A percentile compares a stretch with the other conserved stretches of the same genome.
Conservation (phyloP, 1,140 invertebrate species). For the Micrasema longulum region DNA sequence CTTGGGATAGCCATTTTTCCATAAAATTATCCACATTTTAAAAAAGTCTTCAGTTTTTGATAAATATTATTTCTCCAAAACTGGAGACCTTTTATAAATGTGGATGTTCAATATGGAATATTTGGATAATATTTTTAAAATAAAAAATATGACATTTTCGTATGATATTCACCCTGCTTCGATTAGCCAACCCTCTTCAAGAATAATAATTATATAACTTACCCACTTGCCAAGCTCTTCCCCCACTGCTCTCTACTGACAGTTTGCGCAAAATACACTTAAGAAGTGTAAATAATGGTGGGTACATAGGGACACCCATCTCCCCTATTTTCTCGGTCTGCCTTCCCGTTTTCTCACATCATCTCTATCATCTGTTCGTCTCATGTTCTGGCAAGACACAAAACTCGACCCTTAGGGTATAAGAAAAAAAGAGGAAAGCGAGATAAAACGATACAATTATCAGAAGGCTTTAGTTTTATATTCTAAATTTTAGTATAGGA, state of each 20-base stretch:
- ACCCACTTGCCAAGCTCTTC: constrained; percentile 33
- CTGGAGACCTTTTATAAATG: too few species aligned
- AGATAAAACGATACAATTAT: constrained; percentile 3
- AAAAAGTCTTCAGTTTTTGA: too few species aligned
- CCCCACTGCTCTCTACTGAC: neutral
- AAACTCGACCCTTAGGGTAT: constrained; percentile 2
- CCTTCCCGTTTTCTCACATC: neutral
- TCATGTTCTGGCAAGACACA: neutral
- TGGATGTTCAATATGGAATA: too few species aligned
- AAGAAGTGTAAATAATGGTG: constrained; percentile 54
- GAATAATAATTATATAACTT: constrained; percentile 42
- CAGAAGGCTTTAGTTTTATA: too few species aligned
- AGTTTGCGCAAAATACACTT: constrained; percentile 53
- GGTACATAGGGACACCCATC: constrained; percentile 36
- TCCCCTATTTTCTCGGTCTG: constrained; percentile 17
- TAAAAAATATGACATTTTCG: too few species aligned
- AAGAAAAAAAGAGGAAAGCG: constrained; percentile 1
- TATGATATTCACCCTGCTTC: constrained; percentile 18
- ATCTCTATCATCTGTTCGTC: neutral
- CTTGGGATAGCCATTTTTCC: too few species aligned
- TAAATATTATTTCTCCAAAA: too few species aligned
- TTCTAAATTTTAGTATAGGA: too few species aligned
- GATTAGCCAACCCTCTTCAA: constrained; percentile 37
- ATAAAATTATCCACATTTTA: too few species aligned
- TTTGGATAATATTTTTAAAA: too few species aligned